Base-by-base conservation (phyloP, 2,888 invertebrate genomes). In the Meta bourneti region DNA sequence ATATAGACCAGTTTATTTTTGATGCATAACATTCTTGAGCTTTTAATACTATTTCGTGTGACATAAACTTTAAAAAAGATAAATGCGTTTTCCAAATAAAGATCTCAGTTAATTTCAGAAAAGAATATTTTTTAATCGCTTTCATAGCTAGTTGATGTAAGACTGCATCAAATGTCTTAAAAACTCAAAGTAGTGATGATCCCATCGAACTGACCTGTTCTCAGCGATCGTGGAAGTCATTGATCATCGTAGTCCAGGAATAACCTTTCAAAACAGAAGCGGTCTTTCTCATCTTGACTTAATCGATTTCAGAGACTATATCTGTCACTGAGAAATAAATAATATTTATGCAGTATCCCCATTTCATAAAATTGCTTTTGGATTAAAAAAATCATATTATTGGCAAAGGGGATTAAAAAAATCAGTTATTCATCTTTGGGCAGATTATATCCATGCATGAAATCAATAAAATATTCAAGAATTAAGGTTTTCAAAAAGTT, bases 251-350 rank as follows among this genome's bases (percentile, higher is more conserved):
- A 34, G 61, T 34, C 79, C 54, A 79, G 61, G 79, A 69, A 54
- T 79, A 54, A 79, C 79, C 61, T 79, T 61, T 79, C 79, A 69
- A 79, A 79, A 79, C 79, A 79, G 79, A 79, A 61, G 69, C 34
- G 79, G 54, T 79, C 54, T 79, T 79, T 79, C 61, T 79, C 61
- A 13, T 79, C 79, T 61, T 79, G 69, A 61, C 61, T 79, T 34
- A 61, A 79, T 79, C 79, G 79, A 79, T 79, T 79, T 61, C 54
- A 34, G 34, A 61, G 69, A 61, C 61, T 61, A 61, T 61, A 61
- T 61, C 61, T 61, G 61, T 61, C 61, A 16, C 13, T 61, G 16
- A 61, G 61, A 61, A 61, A 61, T 61, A 61, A 61, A 11, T 61
- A 16, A 6, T 6, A 11, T 61, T 61, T 61, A 34, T 34, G 8